Conservation (phyloP, 2,113 vertebrate genomes). For the Callipepla squamata region DNA sequence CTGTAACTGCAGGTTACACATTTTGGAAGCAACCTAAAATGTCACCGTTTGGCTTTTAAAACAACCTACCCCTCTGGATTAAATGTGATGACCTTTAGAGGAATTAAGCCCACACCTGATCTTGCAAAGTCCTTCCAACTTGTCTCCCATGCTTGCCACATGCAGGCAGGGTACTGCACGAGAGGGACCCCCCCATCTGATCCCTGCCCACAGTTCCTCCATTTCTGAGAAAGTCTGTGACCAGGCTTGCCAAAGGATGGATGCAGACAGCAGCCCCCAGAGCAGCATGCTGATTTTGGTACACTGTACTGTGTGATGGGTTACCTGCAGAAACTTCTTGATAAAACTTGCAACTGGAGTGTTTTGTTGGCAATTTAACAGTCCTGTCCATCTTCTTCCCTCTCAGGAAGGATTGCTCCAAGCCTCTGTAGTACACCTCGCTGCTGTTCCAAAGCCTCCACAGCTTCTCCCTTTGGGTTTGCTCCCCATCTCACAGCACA, state of each 20-base stretch:
- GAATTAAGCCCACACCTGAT: neutral
- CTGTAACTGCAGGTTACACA: neutral
- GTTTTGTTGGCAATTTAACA: neutral
- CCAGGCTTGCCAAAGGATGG: neutral
- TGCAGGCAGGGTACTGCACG: neutral
- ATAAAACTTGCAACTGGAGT: neutral
- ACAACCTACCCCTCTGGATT: neutral
- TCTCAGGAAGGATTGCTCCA: neutral
- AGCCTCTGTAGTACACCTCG: neutral
- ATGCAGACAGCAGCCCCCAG: neutral
- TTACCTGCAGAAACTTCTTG: neutral
- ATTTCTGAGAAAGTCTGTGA: neutral
- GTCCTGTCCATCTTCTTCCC: neutral
- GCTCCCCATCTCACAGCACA: neutral
- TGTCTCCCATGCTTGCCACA: neutral
- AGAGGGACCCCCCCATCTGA: neutral
- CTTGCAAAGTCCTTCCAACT: neutral
- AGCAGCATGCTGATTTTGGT: fast-evolving
- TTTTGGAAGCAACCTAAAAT: neutral
- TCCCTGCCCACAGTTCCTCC: neutral
- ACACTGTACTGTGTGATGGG: neutral
- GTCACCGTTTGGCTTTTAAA: neutral
- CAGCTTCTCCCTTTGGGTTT: neutral
- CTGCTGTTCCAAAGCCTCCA: neutral
- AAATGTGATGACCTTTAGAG: neutral